These are phyloP conservation scores for Burhinus oedicnemus DNA, from an alignment of 2,113 vertebrate species.

Conservation along the genomic window DNA sequence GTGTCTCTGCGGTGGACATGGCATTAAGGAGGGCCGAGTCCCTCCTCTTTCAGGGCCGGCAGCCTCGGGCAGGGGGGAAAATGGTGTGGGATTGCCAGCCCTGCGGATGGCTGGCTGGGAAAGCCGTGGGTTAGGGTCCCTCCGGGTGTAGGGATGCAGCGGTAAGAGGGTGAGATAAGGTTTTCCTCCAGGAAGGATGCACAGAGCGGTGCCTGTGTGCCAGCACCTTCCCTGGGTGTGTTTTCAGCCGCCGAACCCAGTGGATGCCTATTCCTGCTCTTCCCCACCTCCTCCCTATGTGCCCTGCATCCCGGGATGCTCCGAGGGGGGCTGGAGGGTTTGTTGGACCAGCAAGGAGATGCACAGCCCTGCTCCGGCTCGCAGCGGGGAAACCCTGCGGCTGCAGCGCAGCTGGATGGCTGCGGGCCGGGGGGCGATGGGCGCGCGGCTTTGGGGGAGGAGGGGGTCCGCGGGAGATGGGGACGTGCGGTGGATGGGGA, in stretches of 20 bases:
- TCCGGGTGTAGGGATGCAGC: rapidly evolving
- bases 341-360: neutral
- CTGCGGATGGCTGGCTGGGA: neutral
- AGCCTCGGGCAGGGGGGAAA: neutral
- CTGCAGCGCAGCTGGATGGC: neutral
- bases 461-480: rapidly evolving
- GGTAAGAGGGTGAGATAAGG: rapidly evolving
- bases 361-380: neutral
- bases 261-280: neutral
- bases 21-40: neutral
- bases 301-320: neutral
- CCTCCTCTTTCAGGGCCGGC: rapidly evolving
- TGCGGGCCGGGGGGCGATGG: neutral
- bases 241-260: rapidly evolving
- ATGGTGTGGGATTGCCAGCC: rapidly evolving
- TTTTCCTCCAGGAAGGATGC: neutral
- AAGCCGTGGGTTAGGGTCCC: rapidly evolving
- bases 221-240: neutral
- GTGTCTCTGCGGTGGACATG: rapidly evolving
- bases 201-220: neutral
- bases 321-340: rapidly evolving
- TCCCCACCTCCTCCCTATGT: neutral
- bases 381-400: neutral
- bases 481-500: too few relatives aligned
- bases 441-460: neutral